Evolutionary conservation across 2,113 vertebrate genomes (phyloP), one percentile per base, ranked within the genome.

Genomic region (Rhizomys pruinosus): DNA sequence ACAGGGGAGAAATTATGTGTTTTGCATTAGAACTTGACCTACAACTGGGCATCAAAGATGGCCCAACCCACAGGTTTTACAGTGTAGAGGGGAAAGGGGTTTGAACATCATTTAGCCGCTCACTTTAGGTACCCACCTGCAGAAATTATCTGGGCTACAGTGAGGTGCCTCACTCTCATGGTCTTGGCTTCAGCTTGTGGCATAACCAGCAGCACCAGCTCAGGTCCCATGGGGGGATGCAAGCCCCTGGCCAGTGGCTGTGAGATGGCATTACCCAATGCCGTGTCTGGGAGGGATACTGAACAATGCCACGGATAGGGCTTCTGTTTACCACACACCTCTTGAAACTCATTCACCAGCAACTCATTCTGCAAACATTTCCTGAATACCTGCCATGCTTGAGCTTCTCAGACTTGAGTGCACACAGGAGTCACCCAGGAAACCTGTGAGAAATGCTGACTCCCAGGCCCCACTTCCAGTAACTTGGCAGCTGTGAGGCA

Each of bases 291-390:
- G 61, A 55, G 44, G 84, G 64, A 44, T 11, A 17, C 8, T 0
- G 2, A 84, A 47, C 59, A 34, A 10, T 66, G 71, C 90, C 52
- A 19, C 0, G 0, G 68, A 59, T 37, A 34, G 82, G 12, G n/a
- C 88, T 90, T 79, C 79, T 94, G 93, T 92, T 96, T 85, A 77
- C 82, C 85, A 47, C 11, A 74, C 1, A 5, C 73, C 94, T 96
- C 95, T 97, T 0, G 73, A 94, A 94, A 95, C 89, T 88, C 95
- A 94, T 79, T 95, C 92, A 66, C 85, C 85, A 87, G 68, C 61
- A 90, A 78, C 73, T 96, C 92, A 86, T 69, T 97, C 92, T 92
- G 92, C 93, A 97, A 94, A 97, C 95, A 97, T 97, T 96, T 96
- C 91, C 92, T 68, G 79, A 96, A 97, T 97, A 86, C 92, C 90